Evolutionary conservation across 2,113 vertebrate genomes (phyloP).

Genomic region (Colinus virginianus): DNA sequence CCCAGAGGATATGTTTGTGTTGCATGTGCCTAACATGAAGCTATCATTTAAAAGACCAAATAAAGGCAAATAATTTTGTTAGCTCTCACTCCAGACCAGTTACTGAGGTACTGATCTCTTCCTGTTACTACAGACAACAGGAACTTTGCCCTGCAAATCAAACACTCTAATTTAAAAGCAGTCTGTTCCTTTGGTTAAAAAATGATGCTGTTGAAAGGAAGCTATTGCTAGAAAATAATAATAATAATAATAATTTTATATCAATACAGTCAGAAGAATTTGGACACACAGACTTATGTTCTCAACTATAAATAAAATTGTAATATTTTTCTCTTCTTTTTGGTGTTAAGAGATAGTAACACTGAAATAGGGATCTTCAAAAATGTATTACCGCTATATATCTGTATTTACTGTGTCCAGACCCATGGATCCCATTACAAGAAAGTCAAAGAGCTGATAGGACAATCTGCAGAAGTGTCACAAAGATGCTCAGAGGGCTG

Average conservation of each 20-base stretch:
- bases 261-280: background rate
- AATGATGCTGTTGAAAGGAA: background rate
- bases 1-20: background rate
- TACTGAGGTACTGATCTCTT: background rate
- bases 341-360: background rate
- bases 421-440: no score
- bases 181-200: background rate
- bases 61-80: slow-evolving; percentile 27
- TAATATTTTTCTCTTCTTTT: background rate
- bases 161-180: background rate
- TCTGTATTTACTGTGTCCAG: no score
- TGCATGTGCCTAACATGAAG: background rate
- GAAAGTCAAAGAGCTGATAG: no score
- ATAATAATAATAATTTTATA: background rate
- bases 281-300: background rate
- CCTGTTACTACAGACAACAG: background rate
- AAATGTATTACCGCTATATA: background rate
- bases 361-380: background rate
- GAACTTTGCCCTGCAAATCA: slow-evolving; percentile 6
- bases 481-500: background rate
- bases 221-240: background rate
- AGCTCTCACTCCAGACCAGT: slow-evolving; percentile 8
- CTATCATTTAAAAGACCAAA: slow-evolving; percentile 14
- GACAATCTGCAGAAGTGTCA: no score
- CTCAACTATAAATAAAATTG: background rate